Conservation (phyloP, 2,797 vertebrate genomes). For the Tadarida brasiliensis region DNA sequence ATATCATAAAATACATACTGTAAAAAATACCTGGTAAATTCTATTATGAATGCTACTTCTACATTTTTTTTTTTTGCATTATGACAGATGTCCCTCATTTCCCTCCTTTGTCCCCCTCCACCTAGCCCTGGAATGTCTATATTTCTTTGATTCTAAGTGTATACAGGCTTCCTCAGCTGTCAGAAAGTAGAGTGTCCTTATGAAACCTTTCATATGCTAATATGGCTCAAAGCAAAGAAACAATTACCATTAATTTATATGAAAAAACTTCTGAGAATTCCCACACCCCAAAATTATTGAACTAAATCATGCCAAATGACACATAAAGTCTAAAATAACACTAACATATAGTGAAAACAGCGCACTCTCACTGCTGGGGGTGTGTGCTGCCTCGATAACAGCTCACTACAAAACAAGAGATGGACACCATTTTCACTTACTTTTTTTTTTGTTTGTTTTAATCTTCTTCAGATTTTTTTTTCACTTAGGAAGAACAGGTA, state of each 20-base stretch:
- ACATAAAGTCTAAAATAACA: not conserved
- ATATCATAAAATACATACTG: not conserved
- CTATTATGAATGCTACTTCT: not conserved
- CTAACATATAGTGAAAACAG: not conserved
- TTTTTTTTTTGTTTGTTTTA: not conserved
- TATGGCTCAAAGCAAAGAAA: not conserved
- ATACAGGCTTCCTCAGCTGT: not conserved
- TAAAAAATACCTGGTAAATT: not conserved
- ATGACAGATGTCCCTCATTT: not conserved
- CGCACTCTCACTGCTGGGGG: not conserved
- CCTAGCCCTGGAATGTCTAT: not conserved
- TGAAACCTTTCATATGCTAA: not conserved
- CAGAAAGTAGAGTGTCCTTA: not conserved
- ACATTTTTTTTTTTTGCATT: not conserved
- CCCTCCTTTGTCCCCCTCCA: not conserved
- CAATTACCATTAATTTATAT: not conserved
- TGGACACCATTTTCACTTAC: not conserved
- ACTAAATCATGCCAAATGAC: not conserved
- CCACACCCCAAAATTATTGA: not conserved
- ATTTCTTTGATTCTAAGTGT: slow-evolving; percentile 22
- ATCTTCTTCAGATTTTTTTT: not conserved
- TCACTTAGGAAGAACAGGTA: not conserved
- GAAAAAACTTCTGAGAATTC: not conserved
- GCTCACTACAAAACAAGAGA: not conserved
- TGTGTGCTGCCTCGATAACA: not conserved